phyloP scores from a whole-genome alignment of 2,797 vertebrate species.

The Gallinago nigripennis region DNA sequence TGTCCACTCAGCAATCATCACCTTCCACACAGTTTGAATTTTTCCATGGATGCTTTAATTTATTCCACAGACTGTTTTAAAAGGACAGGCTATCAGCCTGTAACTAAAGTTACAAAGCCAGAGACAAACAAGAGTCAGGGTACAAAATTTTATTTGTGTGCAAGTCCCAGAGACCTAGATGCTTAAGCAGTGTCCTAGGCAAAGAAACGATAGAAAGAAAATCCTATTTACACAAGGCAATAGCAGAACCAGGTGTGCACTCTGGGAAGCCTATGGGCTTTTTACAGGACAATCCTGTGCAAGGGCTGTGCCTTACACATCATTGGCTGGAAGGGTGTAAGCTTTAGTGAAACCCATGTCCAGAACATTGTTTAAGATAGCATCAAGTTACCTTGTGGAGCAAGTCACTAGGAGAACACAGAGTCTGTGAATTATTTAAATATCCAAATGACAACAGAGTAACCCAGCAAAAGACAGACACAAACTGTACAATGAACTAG shows the following conservation, averaged over 20 bases:
- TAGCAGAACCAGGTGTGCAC: neutral
- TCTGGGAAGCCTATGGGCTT: neutral
- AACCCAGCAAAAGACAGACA: neutral
- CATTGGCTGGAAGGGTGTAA: neutral
- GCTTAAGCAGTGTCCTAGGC: neutral
- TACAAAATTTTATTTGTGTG: neutral
- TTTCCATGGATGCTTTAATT: neutral
- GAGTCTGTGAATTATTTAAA: neutral
- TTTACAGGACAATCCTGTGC: neutral
- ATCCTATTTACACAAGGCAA: neutral
- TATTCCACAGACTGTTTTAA: neutral
- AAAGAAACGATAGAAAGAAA: neutral
- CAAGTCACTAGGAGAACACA: neutral
- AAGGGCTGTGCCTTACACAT: neutral
- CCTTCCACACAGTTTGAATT: neutral
- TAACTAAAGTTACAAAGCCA: neutral
- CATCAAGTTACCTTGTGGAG: neutral
- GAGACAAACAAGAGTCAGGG: neutral
- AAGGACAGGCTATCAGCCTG: neutral
- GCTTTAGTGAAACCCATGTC: neutral
- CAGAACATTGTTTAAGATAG: neutral
- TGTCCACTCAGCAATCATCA: neutral
- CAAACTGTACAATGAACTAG: neutral
- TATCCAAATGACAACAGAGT: neutral
- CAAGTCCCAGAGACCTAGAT: neutral